Percentiles rank a stretch among this genome's conserved stretches.
These are phyloP conservation scores for Tricholaema leucomelas DNA, from an alignment of 2,113 vertebrate genomes.

Conservation along the genomic window DNA sequence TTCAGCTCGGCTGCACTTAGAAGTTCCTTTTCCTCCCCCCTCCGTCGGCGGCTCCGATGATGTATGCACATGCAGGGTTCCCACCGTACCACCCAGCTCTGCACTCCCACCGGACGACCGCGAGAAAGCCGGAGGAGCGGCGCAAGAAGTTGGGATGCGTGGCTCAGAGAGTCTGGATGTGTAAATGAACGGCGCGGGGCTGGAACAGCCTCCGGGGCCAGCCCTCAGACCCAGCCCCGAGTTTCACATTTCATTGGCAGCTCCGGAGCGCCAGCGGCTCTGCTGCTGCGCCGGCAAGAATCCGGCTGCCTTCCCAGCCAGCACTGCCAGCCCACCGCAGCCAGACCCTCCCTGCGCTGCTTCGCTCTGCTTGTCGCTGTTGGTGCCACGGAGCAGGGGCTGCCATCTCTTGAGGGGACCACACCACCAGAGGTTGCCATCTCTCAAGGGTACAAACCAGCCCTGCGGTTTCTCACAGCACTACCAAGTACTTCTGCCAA, in stretches of 20 bases:
- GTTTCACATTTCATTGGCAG: constrained; percentile 60
- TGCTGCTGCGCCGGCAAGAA: not conserved
- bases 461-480: too few species aligned
- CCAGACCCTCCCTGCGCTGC: fast-evolving
- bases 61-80: not conserved
- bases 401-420: too few species aligned
- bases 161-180: not conserved
- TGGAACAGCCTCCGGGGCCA: not conserved
- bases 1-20: not conserved
- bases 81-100: not conserved
- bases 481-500: not conserved
- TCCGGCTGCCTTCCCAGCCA: not conserved
- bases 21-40: not conserved
- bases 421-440: too few species aligned
- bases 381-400: not conserved
- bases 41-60: not conserved
- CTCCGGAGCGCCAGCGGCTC: not conserved
- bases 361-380: too few species aligned
- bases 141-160: not conserved
- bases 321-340: not conserved
- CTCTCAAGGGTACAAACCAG: too few species aligned
- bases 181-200: not conserved
- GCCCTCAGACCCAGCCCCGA: not conserved
- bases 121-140: not conserved
- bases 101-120: not conserved